Base-by-base conservation (phyloP, 2,888 invertebrate genomes). In the Drosophila monieri region DNA sequence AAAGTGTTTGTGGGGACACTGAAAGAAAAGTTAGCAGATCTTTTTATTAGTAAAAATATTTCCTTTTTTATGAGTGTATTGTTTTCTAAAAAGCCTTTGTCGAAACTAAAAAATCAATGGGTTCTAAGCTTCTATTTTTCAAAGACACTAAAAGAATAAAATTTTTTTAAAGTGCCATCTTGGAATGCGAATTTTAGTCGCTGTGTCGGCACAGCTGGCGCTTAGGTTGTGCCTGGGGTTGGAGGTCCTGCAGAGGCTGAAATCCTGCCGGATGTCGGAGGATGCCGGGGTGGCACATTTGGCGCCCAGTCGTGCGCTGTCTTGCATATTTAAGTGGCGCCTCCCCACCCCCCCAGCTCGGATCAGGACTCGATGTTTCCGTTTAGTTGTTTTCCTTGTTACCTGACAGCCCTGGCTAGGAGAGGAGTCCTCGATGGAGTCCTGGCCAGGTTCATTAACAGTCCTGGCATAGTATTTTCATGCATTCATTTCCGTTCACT, bases 261-360 rank as follows among this genome's bases (percentile, higher is more conserved):
- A 27, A 27, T 52, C 37, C 44, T 27, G 41, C 43, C 30, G 27
- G 60, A 43, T 15, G 25, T 25, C 2, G 18, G 18, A 6, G 27
- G 14, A 1, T 35, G 14, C 9, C 10, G 21, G 54, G 57, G 55
- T 76, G 77, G 73, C 71, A 84, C 79, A 81, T 77, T 81, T 81
- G 80, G 81, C 84, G 74, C 75, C 77, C 78, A 77, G 54, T 58
- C 73, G 83, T 23, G 78, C 73, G 77, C 57, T 60, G 81, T 83
- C 84, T 83, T 83, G 81, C 81, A 83, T 83, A 83, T 81, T 84
- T 83, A 83, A 83, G 81, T 81, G 70, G 62, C 56, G 44, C 65
- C 44, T 8, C 18, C 18, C 18, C 18, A 1, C 18, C 18, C 18
- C 18, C 32, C 9, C 12, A 9, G n/a, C 46, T 35, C 61, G 49